Base-by-base conservation (phyloP, 2,888 invertebrate species). In the Lithophane semibrunnea region DNA sequence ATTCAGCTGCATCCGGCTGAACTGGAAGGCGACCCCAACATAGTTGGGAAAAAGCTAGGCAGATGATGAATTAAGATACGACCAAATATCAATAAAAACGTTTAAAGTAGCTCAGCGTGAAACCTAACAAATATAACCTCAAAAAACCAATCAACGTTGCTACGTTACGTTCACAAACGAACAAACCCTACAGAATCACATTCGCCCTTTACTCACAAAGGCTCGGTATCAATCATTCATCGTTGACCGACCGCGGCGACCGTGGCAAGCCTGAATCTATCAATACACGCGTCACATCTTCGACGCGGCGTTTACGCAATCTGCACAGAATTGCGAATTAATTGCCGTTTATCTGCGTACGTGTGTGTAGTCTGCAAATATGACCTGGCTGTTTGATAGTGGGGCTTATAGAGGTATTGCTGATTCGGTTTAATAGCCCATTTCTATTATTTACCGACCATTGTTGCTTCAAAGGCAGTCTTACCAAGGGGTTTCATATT, bases 241-340 rank as follows among this genome's bases (percentile, higher is more conserved):
- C 69, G 73, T 75, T 69, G 67, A 58, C 67, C 76, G 61, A 74
- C 82, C 74, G 73, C 79, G 44, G 65, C 60, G 64, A 75, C 82
- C 74, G 73, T 80, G 49, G 65, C 60, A 47, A 68, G 52, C 68
- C 76, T 73, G 76, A 79, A 87, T 79, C 79, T 81, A 86, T 88
- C 76, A 84, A 83, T 83, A 86, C 75, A 77, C 86, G 75, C 77
- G 81, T 83, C 83, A 79, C 85, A 84, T 79, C 83, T 74, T 70
- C 65, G 77, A 75, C 61, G 73, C 75, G 78, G 78, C 79, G 71
- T 86, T 88, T 70, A 86, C 86, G 86, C 88, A 84, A 88, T 83
- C 83, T 86, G 78, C 88, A 87, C 83, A 79, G 83, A 87, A 87
- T 87, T 77, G 86, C 77, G 77, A 86, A 88, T 87, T 87, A 84